Conservation (phyloP, 2,797 vertebrate genomes). For the Novumbra hubbsi region DNA sequence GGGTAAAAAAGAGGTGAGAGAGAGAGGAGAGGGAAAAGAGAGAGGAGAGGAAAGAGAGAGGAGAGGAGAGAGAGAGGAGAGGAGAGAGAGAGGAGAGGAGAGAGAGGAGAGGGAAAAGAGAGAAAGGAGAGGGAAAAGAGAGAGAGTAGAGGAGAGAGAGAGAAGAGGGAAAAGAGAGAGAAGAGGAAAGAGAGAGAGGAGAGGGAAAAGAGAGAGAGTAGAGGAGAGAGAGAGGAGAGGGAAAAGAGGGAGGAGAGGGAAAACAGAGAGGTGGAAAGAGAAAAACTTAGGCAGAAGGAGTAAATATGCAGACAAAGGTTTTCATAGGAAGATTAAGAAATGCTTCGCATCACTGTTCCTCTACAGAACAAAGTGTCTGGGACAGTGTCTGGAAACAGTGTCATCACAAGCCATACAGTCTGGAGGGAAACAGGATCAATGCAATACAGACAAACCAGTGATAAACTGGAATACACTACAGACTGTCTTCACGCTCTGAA, state of each 20-base stretch:
- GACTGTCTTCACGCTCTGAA: constrained; percentile 20
- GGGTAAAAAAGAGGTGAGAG: constrained; percentile 24
- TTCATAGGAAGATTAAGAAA: constrained; percentile 8
- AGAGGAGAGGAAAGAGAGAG: background rate
- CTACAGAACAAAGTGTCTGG: constrained; percentile 44
- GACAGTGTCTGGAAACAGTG: constrained; percentile 41
- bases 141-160: constrained; percentile 46
- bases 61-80: constrained; percentile 19
- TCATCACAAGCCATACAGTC: constrained; percentile 42
- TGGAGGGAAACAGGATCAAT: constrained; percentile 28
- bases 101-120: constrained; percentile 40
- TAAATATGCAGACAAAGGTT: background rate
- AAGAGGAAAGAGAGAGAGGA: background rate
- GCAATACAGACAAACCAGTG: constrained; percentile 32
- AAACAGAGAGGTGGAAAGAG: constrained; percentile 22
- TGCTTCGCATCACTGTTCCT: constrained; percentile 48
- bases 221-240: constrained; percentile 37
- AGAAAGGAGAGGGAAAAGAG: constrained; percentile 29
- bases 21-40: constrained; percentile 27
- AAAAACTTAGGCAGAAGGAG: constrained; percentile 11
- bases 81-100: constrained; percentile 49
- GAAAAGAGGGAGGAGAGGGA: constrained; percentile 9
- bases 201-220: constrained; percentile 43
- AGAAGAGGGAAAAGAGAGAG: constrained; percentile 9
- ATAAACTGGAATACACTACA: constrained; percentile 31